Evolutionary conservation across 2,797 vertebrate genomes (phyloP).

Genomic region (Petrocephalus sullivani): DNA sequence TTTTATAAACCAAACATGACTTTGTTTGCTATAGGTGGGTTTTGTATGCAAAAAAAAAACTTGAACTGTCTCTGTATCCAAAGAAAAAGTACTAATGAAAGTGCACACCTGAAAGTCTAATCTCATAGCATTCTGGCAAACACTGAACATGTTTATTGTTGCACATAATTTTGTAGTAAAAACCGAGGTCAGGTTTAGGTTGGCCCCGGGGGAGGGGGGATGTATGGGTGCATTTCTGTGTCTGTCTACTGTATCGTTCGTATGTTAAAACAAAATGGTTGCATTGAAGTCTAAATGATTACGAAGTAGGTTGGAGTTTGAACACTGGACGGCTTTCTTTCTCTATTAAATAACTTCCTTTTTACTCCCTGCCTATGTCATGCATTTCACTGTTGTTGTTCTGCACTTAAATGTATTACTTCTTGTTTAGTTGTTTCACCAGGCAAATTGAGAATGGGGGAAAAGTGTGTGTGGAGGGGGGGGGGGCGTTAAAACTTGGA

Average conservation of each 20-base stretch:
- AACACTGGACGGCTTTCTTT: slow-evolving; percentile 15
- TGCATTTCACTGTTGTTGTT: neutral
- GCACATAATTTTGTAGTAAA: neutral
- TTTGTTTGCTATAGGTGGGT: neutral
- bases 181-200: neutral
- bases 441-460: neutral
- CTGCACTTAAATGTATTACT: neutral
- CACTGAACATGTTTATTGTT: slow-evolving; percentile 7
- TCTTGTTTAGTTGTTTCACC: neutral
- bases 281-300: neutral
- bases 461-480: neutral
- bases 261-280: neutral
- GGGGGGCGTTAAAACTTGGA: neutral
- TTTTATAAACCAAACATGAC: neutral
- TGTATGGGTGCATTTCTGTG: neutral
- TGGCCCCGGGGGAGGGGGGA: neutral
- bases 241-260: neutral
- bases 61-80: neutral
- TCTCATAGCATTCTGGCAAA: neutral
- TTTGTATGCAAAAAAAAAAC: neutral
- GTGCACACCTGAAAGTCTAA: neutral
- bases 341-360: neutral
- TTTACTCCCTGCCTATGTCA: neutral
- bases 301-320: neutral
- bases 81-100: neutral